These are phyloP conservation scores for Diprion similis DNA, from an alignment of 1,140 invertebrate genomes.

Conservation along the genomic window DNA sequence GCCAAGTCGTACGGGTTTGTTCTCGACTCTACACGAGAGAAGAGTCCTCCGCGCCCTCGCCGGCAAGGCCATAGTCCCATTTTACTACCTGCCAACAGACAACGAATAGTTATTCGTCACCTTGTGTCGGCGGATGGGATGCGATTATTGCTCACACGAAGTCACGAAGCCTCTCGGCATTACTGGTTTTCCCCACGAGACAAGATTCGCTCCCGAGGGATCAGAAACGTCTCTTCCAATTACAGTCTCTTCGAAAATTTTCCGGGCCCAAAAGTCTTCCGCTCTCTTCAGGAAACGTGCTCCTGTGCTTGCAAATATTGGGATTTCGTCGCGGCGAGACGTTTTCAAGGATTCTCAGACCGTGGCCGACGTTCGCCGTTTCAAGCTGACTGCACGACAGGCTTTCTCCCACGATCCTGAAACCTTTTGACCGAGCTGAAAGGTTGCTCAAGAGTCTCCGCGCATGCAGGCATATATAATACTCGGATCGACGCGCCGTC, in stretches of 20 bases:
- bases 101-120: constrained; percentile 35
- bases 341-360: neutral
- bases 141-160: neutral
- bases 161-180: neutral
- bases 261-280: too few species aligned
- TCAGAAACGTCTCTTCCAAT: neutral
- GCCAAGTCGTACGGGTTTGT: constrained; percentile 39
- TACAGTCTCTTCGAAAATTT: too few species aligned
- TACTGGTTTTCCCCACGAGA: neutral
- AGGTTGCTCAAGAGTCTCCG: neutral
- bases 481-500: too few species aligned
- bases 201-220: neutral
- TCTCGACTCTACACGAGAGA: constrained; percentile 16
- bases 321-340: too few species aligned
- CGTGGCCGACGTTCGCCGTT: too few species aligned
- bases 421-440: neutral
- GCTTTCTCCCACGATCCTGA: constrained; percentile 6
- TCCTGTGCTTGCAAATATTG: too few species aligned
- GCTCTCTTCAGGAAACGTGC: too few species aligned
- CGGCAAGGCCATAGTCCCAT: constrained; percentile 29
- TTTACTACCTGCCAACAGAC: constrained; percentile 26
- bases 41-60: constrained; percentile 37
- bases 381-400: neutral
- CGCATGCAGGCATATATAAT: too few species aligned
- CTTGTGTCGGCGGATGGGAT: constrained; percentile 23